Evolutionary conservation across 2,888 invertebrate genomes (phyloP), one percentile per base, ranked within the genome.

Genomic region (Stenurella melanura): DNA sequence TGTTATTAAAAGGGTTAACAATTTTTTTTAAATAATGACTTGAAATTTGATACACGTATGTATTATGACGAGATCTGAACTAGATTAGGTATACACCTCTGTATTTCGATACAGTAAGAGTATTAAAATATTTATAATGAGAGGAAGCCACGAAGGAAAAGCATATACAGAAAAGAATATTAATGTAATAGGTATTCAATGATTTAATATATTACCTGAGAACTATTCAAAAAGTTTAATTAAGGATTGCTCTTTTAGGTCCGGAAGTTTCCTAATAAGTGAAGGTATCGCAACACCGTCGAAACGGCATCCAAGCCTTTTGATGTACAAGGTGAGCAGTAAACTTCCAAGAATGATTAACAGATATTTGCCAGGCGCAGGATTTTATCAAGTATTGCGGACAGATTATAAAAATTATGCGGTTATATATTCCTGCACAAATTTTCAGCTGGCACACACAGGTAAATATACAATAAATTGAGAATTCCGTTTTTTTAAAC

Each of bases 351-450:
- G 92, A 85, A 89, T 93, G 19, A 89, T 95, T 73, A 93, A 93
- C 10, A 91, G 93, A 54, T 90, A 94, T 84, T 88, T 95, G 83
- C 95, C 95, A 10, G 95, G 94, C 63, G 93, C 94, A 10, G 95
- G 95, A 0, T 92, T 92, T 80, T 95, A 95, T 90, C 92, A 92
- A 88, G 90, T 95, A 63, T 90, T 95, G 26, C 92, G 93, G 85
- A 94, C 95, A 0, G 95, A 95, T 88, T 95, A 95, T 88, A 91
- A 92, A 0, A 92, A 92, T 85, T 95, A 93, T 88, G 94, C 94
- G 54, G 91, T 95, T 78, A 86, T 95, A 66, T 95, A 94, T 93
- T 94, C 94, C 4, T 95, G 95, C 85, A 92, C 93, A 19, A 93
- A 93, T 87, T 90, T 93, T 79, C 92, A 92, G 69, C 83, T 94